Base-by-base conservation (phyloP, 2,888 invertebrate species). In the Drosophila prolongata region DNA sequence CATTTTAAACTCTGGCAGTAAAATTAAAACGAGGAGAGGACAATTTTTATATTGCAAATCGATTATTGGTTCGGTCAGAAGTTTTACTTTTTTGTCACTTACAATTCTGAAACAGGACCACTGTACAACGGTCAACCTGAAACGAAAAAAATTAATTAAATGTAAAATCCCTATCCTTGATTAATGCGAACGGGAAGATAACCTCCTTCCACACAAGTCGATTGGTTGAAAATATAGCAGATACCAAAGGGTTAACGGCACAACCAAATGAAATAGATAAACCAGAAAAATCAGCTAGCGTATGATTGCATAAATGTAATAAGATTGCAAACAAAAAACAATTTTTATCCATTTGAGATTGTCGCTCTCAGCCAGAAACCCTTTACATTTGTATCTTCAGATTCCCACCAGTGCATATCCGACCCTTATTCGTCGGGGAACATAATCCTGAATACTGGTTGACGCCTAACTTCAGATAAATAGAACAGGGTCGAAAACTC, bases 271-370 rank as follows among this genome's bases (percentile, higher is more conserved):
- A 11, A 14, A 19, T 24, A n/a, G 42, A 19, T 24, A 24, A 11
- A 14, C 9, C 24, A 16, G 13, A 11, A 27, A 40, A 38, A 24
- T 5, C n/a, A 19, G 8, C 24, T 10, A 19, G 43, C n/a, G 19
- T 16, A 52, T 62, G 75, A 75, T 62, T 79, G 80, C 89, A 89
- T 89, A 87, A 89, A 87, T 89, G 81, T 89, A 84, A 89, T 87
- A 89, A 89, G 80, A 89, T 89, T 79, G 84, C 80, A 77, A 87
- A 89, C 78, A 88, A 89, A 78, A 87, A 87, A 80, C 84, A 89
- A 88, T 89, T 76, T 6, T 14, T 72, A 82, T 75, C 77, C 82
- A 80, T 89, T 83, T 87, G 79, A 79, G 79, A 79, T 69, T 79
- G 11, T 11, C 30, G 14, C 47, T 2, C 30, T 5, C 5, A n/a